Base-by-base conservation (phyloP, 2,797 vertebrate species). In the Botia kubotai region DNA sequence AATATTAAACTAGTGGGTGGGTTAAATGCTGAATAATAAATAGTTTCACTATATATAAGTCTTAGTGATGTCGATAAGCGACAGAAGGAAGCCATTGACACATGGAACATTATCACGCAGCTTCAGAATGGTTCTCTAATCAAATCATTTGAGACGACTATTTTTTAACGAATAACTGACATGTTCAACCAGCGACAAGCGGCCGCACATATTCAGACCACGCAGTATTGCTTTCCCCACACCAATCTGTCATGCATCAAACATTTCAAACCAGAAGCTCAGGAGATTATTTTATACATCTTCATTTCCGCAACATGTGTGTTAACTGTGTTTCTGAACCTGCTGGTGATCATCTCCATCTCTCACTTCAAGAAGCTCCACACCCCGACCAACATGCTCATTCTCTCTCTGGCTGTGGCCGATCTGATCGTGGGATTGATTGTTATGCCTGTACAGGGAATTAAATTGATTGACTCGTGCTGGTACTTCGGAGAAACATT, bases 361-460 rank as follows among this genome's bases (percentile, higher is more conserved):
- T 68, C 75, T 77, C 75, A 72, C 50, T 72, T 72, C 50, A 72
- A 77, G 70, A 33, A 72, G 26, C 50, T 72, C 33, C 70, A 72
- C 29, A 76, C 62, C 39, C 12, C 74, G 36, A 76, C 75, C 11
- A 76, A 76, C 62, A 46, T 76, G 48, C 10, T 76, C 17, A 66
- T 76, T 66, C 75, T 77, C 11, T 76, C 74, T 76, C 60, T 76
- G 48, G 60, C 74, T 23, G 74, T 85, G 77, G 90, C 92, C 0
- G 93, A 95, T 81, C 91, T 95, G 79, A 89, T 94, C 0, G 84
- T 95, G 6, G 92, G 92, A 21, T 89, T 94, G 74, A 57, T 92
- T 75, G 77, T 95, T 80, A 94, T 93, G 93, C 93, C 93, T 0
- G 85, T 92, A 2, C 91, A 90, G n/a, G 91, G 86, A 36, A 16